Base-by-base conservation (phyloP, 2,888 invertebrate species). In the Eurois occulta region DNA sequence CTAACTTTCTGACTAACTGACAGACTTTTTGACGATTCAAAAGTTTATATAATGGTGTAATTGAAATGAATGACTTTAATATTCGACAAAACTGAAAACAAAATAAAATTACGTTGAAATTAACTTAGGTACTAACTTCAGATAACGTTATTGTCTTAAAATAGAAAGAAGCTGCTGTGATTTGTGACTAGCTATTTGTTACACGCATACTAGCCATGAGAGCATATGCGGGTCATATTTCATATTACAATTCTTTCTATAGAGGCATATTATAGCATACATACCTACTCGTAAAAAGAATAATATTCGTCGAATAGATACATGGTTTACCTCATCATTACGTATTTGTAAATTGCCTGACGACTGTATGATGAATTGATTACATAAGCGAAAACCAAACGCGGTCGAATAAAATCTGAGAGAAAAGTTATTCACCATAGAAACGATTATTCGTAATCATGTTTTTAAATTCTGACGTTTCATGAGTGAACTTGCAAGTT, bases 61-160 rank as follows among this genome's bases (percentile, higher is more conserved):
- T 79, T 79, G 67, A 68, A 80, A 79, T 80, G 55, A 64, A 79
- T 80, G 52, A 58, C 68, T 55, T 55, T 68, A 64, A 48, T 58
- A 55, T 46, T 62, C 46, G 8, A n/a, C 35, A 35, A n/a, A 68
- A 41, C 24, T 64, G 55, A n/a, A 75, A 80, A 67, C 21, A 78
- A 67, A 13, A 38, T 43, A n/a, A 35, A 79, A 60, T 72, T 58
- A 11, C 13, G 10, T 55, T 62, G n/a, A 52, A 32, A 46, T 72
- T 55, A 32, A 21, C 5, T 72, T 55, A 43, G 21, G 28, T 32
- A 38, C 28, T 24, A 16, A 67, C 0, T 52, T 62, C 2, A 70
- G 55, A 62, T 55, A 7, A 21, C 43, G n/a, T 52, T 72, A 60
- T 24, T 52, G 16, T 43, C 46, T 28, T 28, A 28, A 62, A 68